Base-by-base conservation (phyloP, 2,113 vertebrate genomes). In the Rafetus swinhoei region DNA sequence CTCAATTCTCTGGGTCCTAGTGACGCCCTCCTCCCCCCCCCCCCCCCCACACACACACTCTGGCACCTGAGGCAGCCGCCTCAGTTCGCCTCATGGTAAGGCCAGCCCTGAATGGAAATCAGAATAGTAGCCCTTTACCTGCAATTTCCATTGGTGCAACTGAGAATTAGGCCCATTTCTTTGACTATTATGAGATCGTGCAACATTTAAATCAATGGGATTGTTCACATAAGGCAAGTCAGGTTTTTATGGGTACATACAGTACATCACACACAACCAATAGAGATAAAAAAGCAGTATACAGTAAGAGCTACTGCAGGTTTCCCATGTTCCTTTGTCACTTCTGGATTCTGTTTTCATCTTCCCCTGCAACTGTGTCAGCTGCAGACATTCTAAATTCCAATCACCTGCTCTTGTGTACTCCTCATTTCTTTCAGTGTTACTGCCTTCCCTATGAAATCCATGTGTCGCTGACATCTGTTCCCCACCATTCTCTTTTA, bases 321-420 rank as follows among this genome's bases (percentile, higher is more conserved):
- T 96, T 93, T 94, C 35, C 81, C 82, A 52, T 90, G 88, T 95
- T 95, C 93, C 88, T 90, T 93, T 93, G 88, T 85, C 74, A n/a
- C 80, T 90, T 13, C 27, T 93, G 80, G 96, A 85, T 79, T 88
- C 84, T 77, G 24, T 77, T 93, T 91, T 93, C 92, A 93, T 95
- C 94, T 95, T 94, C 93, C 94, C 80, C 52, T 88, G 13, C 74
- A 69, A 62, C 91, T 95, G 16, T 72, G 87, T 87, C 94, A 96
- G 91, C 95, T 92, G 93, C 77, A 96, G 88, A 94, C 90, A 87
- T 90, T 90, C 82, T 95, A 84, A 89, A 91, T 95, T 90, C 8
- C 80, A 82, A 95, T 97, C 94, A 97, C 93, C 96, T 96, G 88
- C 92, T 95, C 91, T 93, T 50, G 79, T 79, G 79, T 90, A 96